phyloP scores from a whole-genome alignment of 2,113 vertebrate genomes.

The Lichenostomus cassidix region DNA sequence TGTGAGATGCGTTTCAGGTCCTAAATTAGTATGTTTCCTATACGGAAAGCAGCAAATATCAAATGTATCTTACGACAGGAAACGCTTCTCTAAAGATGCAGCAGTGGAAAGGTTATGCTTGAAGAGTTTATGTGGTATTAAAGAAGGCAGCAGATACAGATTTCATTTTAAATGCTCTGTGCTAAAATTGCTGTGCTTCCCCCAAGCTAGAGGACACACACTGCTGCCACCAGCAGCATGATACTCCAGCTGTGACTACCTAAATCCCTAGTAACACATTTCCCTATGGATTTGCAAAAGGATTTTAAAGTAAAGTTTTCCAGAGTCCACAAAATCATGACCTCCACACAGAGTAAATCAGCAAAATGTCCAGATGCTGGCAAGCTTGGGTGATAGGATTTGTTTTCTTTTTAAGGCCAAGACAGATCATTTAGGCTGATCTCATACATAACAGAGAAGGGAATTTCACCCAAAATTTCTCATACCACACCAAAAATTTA shows the following conservation, averaged over 20 bases:
- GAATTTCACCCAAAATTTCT: conserved; percentile 38
- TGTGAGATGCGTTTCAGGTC: not conserved
- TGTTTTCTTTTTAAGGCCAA: conserved; percentile 35
- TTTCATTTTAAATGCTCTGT: not conserved
- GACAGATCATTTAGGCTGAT: conserved; percentile 31
- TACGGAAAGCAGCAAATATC: not conserved
- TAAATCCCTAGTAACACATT: not conserved
- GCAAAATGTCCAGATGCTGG: conserved; percentile 16
- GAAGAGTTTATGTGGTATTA: not conserved
- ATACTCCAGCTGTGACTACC: not conserved
- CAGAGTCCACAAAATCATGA: not conserved
- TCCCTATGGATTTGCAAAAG: conserved; percentile 2
- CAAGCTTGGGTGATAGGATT: not conserved
- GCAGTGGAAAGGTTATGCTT: not conserved
- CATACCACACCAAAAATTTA: not conserved
- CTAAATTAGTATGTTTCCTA: not conserved
- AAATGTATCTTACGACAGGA: not conserved
- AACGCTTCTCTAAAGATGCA: not conserved
- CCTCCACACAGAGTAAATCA: not conserved
- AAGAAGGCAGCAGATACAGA: not conserved
- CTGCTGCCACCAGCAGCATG: not conserved
- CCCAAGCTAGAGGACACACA: not conserved
- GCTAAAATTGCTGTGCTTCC: not conserved
- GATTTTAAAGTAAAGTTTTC: conserved; percentile 45
- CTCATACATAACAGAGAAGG: conserved; percentile 16